A percentile compares a stretch with the other conserved stretches of the same genome.
phyloP scores from a whole-genome alignment of 1,140 invertebrate genomes.

The Chrysomallon squamiferum region DNA sequence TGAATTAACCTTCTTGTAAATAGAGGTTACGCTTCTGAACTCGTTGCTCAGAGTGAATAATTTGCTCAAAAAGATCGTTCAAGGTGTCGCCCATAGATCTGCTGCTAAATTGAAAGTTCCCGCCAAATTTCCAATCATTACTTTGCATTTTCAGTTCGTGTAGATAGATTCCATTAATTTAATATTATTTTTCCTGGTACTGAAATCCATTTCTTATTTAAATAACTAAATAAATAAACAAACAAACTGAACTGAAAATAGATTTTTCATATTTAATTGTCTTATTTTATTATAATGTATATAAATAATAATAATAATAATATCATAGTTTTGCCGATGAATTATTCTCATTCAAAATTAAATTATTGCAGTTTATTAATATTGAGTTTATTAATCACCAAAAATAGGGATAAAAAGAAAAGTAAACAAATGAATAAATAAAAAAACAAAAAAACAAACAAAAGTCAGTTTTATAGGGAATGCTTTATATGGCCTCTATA shows the following conservation, averaged over 20 bases:
- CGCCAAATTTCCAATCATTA: background rate
- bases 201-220: background rate
- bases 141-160: background rate
- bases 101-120: background rate
- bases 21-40: conserved; percentile 28
- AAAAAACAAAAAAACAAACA: background rate
- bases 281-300: too few relatives aligned
- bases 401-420: background rate
- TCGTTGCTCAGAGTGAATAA: conserved; percentile 34
- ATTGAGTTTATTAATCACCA: background rate
- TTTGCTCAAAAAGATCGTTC: conserved; percentile 38
- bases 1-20: conserved; percentile 26
- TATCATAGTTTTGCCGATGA: background rate
- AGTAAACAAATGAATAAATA: background rate
- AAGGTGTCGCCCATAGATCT: conserved; percentile 26
- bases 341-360: background rate
- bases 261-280: background rate
- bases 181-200: background rate
- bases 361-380: background rate
- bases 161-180: background rate
- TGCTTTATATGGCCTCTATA: too few relatives aligned
- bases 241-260: background rate
- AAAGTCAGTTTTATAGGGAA: too few relatives aligned
- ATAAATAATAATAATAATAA: too few relatives aligned
- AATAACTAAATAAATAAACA: too few relatives aligned